Base-by-base conservation (phyloP, 2,888 invertebrate species). In the Physocephala rufipes region DNA sequence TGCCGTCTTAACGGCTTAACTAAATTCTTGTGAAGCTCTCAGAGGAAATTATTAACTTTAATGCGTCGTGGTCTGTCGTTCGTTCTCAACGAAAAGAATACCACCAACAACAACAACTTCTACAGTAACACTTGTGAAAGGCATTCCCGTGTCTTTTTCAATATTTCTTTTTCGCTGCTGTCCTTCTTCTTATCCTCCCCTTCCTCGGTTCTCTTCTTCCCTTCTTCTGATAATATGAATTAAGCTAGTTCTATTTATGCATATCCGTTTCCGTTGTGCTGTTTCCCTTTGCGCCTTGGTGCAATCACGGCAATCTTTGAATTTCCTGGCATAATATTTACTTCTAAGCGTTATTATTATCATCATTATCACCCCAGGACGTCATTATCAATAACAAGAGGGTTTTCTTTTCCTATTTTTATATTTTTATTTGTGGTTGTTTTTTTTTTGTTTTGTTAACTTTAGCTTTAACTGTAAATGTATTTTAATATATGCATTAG, bases 261-360 rank as follows among this genome's bases (percentile, higher is more conserved):
- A 63, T 36, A 59, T 47, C 47, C 45, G 63, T 45, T 19, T 43
- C n/a, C n/a, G 2, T 47, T 63, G 24, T 28, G 45, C n/a, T 26
- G 59, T 47, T 55, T 55, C 45, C 63, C 13, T 3, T 2, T 55
- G 19, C 24, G 28, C 58, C 16, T 24, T 15, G 24, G 58, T 58
- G 47, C 45, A 63, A 63, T 63, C 63, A 45, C 30, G 28, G 30
- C 28, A n/a, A 59, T 16, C 36, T 47, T 12, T 47, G 63, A 63
- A 63, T 47, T 63, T 63, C 63, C 47, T 63, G 21, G 47, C 47
- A 28, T 36, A 62, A 62, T 53, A 53, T 53, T 53, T 53, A 12
- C 21, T 24, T 21, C 24, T 36, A 36, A 24, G 13, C 58, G 16
- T 58, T 28, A 58, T 24, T 24, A 26, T 58, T 4, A 58, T 16